Percentiles rank a stretch among this genome's conserved stretches.
These are phyloP conservation scores for Apeira syringaria DNA, from an alignment of 2,888 invertebrate genomes.

Conservation along the genomic window DNA sequence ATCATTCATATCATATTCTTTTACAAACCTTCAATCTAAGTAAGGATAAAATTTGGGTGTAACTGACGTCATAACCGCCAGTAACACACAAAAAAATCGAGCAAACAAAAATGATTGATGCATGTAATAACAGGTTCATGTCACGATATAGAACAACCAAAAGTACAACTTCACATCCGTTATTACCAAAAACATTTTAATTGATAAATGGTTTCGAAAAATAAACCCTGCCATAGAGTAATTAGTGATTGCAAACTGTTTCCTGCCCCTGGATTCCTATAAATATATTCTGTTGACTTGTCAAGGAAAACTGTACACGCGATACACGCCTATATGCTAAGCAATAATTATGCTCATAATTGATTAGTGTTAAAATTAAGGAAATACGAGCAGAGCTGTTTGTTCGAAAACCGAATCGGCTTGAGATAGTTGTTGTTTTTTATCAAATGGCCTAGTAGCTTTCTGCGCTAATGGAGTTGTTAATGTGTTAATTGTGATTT, in stretches of 20 bases:
- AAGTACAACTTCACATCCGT: constrained; percentile 4
- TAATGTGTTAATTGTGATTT: constrained; percentile 5
- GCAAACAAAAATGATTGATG: constrained; percentile 12
- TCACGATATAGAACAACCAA: constrained; percentile 9
- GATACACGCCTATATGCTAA: constrained; percentile 4
- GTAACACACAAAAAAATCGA: constrained; percentile 1
- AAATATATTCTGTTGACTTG: constrained; percentile 5
- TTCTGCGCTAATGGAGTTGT: constrained; percentile 2
- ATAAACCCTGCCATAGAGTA: constrained; percentile 9
- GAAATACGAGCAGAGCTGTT: constrained; percentile 3
- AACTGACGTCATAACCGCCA: no score
- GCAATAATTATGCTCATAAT: constrained; percentile 8
- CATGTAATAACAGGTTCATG: constrained; percentile 7
- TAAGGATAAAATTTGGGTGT: no score
- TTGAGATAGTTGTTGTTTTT: not conserved
- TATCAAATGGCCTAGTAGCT: constrained; percentile 1
- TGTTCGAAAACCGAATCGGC: not conserved
- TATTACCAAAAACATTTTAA: constrained; percentile 15
- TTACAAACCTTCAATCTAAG: no score
- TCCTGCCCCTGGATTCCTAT: constrained; percentile 6
- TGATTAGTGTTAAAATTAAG: constrained; percentile 8
- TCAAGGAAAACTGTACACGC: constrained; percentile 7
- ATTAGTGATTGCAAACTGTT: constrained; percentile 9
- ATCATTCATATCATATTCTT: no score
- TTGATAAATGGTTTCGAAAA: constrained; percentile 13